Base-by-base conservation (phyloP, 2,888 invertebrate species). In the Lepidochrysops patricia region DNA sequence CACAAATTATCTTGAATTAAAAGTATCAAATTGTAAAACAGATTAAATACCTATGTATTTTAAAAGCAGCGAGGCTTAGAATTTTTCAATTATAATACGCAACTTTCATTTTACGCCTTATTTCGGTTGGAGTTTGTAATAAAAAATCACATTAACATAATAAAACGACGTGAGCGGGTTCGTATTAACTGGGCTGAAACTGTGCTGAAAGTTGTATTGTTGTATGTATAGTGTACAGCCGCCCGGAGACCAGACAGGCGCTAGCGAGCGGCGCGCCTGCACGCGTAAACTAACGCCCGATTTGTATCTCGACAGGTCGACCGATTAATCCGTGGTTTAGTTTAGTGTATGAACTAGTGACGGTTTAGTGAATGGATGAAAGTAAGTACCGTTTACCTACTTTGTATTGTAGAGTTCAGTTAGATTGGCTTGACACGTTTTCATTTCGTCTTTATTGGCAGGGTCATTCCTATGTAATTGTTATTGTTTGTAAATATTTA, bases 161-260 rank as follows among this genome's bases (percentile, higher is more conserved):
- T 59, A 59, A 52, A 35, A 59, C 58, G 49, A 57, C 57, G 50
- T 58, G 58, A 58, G 52, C 27, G 7, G 52, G 52, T 50, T 34
- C 50, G 32, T 34, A 34, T 58, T 32, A 35, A 50, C 50, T 54
- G 35, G 32, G 32, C 63, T 59, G 61, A 64, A 58, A 37, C 48
- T 54, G 26, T 32, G 57, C 52, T 63, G 35, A 61, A 54, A 59
- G 52, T 32, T 58, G 27, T 59, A 59, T 59, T 50, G 60, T 32
- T 60, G 43, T 29, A 25, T 35, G 32, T 56, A 60, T 32, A 49
- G 37, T 35, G 32, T 56, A 60, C 26, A 49, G 37, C n/a, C 57
- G 64, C 62, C 63, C 61, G 62, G 64, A 61, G 49, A 64, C 64
- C 73, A 75, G 73, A 75, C 65, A 64, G 71, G 68, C 72, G 72